A percentile compares a stretch with the other conserved stretches of the same genome.
These are phyloP conservation scores for Acleris laterana DNA, from an alignment of 2,888 invertebrate genomes.

Conservation along the genomic window DNA sequence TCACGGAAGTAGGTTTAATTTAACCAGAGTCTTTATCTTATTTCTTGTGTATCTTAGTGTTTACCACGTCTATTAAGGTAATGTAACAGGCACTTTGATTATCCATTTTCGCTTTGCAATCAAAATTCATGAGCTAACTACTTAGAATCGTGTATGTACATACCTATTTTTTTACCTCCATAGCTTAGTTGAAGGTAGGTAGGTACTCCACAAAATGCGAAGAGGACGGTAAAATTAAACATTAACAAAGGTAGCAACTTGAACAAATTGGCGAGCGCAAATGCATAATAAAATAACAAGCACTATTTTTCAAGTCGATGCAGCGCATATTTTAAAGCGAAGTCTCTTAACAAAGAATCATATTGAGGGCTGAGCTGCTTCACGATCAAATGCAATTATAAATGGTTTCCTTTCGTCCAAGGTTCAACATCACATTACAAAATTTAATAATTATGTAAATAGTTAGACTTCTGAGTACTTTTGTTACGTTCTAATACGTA, in stretches of 20 bases:
- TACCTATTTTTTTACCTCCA: too few relatives aligned
- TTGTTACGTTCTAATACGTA: too few relatives aligned
- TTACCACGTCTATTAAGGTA: too few relatives aligned
- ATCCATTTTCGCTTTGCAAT: background rate
- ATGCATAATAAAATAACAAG: background rate
- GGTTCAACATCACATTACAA: background rate
- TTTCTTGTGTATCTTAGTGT: background rate
- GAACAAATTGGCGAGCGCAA: background rate
- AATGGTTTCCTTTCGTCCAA: background rate
- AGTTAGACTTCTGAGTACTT: too few relatives aligned
- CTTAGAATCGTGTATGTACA: too few relatives aligned
- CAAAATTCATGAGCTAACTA: background rate
- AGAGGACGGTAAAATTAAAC: background rate
- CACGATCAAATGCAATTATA: too few relatives aligned
- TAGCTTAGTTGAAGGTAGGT: too few relatives aligned
- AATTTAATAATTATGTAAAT: too few relatives aligned
- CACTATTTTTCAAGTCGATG: background rate
- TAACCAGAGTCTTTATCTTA: background rate
- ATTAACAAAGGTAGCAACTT: background rate
- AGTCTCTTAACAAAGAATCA: constrained; percentile 7
- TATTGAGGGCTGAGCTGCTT: background rate
- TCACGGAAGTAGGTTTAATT: constrained; percentile 47
- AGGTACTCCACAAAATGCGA: too few relatives aligned
- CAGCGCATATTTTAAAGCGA: constrained; percentile 1
- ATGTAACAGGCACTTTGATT: background rate